phyloP scores from a whole-genome alignment of 2,888 invertebrate genomes.

The Dolomedes plantarius region DNA sequence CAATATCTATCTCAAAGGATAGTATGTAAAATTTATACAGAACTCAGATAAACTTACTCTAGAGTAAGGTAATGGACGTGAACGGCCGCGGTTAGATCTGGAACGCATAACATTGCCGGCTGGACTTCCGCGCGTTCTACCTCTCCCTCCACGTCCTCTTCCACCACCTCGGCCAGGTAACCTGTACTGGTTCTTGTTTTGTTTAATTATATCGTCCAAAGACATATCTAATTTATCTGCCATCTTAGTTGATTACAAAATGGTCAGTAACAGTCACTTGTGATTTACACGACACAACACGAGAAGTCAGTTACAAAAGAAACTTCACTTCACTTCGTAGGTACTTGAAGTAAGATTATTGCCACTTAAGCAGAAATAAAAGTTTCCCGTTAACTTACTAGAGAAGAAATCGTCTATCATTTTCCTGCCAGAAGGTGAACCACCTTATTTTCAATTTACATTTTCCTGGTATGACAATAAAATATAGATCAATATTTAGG shows the following conservation, averaged over 20 bases:
- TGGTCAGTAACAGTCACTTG: neutral
- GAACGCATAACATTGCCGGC: slow-evolving; percentile 49
- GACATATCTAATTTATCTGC: slow-evolving; percentile 98
- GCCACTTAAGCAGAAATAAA: no score
- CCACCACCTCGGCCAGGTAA: slow-evolving; percentile 49
- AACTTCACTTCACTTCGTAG: neutral
- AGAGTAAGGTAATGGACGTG: slow-evolving; percentile 76
- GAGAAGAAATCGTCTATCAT: no score
- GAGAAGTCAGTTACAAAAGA: neutral
- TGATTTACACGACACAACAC: neutral
- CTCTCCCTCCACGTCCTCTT: slow-evolving; percentile 75
- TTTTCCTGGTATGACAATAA: no score
- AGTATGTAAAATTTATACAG: no score
- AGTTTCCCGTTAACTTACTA: no score
- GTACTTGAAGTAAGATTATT: no score
- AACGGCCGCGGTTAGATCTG: slow-evolving; percentile 33
- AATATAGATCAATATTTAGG: no score
- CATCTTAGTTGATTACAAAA: slow-evolving; percentile 80
- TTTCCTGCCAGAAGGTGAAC: no score
- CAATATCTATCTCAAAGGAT: no score
- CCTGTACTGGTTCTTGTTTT: slow-evolving; percentile 81
- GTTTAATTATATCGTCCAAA: slow-evolving; percentile 95
- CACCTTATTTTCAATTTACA: no score
- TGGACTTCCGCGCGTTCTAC: slow-evolving; percentile 65
- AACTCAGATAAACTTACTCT: slow-evolving; percentile 82